phyloP scores from a whole-genome alignment of 2,888 invertebrate species.

The Tetheella fluctuosa region DNA sequence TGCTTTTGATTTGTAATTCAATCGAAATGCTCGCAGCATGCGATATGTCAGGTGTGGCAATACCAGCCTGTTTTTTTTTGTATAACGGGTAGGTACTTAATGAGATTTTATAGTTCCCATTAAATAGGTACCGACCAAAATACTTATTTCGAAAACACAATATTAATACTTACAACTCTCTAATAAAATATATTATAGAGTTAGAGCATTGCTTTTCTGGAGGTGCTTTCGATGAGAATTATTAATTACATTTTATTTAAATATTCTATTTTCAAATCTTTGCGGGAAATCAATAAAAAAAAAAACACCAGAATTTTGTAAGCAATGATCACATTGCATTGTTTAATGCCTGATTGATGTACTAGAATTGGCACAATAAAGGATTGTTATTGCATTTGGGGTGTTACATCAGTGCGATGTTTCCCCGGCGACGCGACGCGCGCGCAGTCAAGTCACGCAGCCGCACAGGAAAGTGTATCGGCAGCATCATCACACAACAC shows the following conservation, averaged over 20 bases:
- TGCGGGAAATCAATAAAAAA: no score
- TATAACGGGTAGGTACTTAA: slow-evolving; percentile 31
- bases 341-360: no score
- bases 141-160: neutral
- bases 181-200: no score
- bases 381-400: slow-evolving; percentile 56
- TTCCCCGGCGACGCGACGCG: slow-evolving; percentile 29
- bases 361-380: slow-evolving; percentile 19
- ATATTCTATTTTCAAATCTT: no score
- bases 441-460: slow-evolving; percentile 70
- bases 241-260: no score
- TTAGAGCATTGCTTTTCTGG: no score
- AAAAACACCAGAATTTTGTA: no score
- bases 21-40: slow-evolving; percentile 67
- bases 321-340: no score
- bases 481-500: slow-evolving; percentile 68
- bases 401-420: slow-evolving; percentile 64
- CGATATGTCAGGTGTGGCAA: slow-evolving; percentile 68
- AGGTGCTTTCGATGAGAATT: neutral
- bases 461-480: slow-evolving; percentile 74
- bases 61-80: slow-evolving; percentile 47
- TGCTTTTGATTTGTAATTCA: slow-evolving; percentile 70
- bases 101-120: slow-evolving; percentile 13
- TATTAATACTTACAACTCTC: no score
- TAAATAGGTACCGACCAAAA: neutral